Base-by-base conservation (phyloP, 1,140 invertebrate species). In the Pinna nobilis region DNA sequence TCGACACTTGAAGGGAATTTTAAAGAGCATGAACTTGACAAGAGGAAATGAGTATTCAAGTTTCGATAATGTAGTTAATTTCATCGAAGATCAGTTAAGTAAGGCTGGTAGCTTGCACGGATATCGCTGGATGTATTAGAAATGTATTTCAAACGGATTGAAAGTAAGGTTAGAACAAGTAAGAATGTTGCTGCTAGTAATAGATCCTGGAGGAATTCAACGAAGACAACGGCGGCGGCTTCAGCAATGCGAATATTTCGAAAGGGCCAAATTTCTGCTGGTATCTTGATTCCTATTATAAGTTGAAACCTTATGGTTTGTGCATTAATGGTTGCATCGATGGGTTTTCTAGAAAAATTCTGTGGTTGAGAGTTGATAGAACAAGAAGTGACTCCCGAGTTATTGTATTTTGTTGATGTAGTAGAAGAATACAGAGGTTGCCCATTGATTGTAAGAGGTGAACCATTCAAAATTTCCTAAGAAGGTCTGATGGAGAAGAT, bases 321-420 rank as follows among this genome's bases (percentile, higher is more conserved):
- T 61, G 57, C 33, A 47, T 70, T 13, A 61, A 63, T 13, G 47
- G 47, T 9, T 70, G 68, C 53, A 76, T 82, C 13, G 78, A 86
- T 75, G 80, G 81, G 0, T 84, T 77, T 67, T 55, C 84, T 71
- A 73, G 82, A 81, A 25, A 74, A 77, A 67, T 68, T 39, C 30
- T 77, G 81, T 86, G 82, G 84, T 32, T 85, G 13, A 20, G 76
- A 33, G 79, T 69, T 39, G 32, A 51, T 53, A 59, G 55, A 13
- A 77, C 82, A 18, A 85, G 79, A 44, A 84, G 77, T 74, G 64
- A 83, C 30, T 74, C 79, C n/a, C 55, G 49, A 32, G 61, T 79
- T 32, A 69, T 79, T 30, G 11, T 80, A 80, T 59, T 85, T 77
- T 65, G 28, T 75, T 7, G 32, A 78, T 15, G 44, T 64, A 25